A percentile compares a stretch with the other conserved stretches of the same genome.
phyloP scores from a whole-genome alignment of 2,888 invertebrate species.

The Diaphora mendica region DNA sequence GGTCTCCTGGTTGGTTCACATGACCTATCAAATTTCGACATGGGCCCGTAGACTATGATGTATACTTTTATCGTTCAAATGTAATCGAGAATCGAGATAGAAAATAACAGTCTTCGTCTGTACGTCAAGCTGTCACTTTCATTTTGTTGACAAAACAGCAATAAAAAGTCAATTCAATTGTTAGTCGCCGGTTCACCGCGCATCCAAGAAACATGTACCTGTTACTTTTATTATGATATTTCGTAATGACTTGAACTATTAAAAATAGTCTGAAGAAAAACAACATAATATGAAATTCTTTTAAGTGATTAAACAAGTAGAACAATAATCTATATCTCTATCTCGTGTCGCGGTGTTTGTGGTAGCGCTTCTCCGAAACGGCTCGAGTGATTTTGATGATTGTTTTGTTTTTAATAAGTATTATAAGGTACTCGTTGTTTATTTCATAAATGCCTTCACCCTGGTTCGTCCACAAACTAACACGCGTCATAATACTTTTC shows the following conservation, averaged over 20 bases:
- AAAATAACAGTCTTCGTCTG: not conserved
- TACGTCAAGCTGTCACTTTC: constrained; percentile 9
- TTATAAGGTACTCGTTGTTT: too few species aligned
- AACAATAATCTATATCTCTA: not conserved
- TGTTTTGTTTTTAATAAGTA: too few species aligned
- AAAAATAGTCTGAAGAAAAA: not conserved
- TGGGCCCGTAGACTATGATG: too few species aligned
- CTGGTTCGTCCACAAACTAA: too few species aligned
- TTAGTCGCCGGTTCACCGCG: constrained; percentile 3
- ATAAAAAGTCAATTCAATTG: constrained; percentile 5
- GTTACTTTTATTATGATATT: constrained; percentile 1
- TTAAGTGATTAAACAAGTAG: not conserved
- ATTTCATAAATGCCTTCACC: too few species aligned
- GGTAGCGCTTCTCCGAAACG: not conserved
- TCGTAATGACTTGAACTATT: not conserved
- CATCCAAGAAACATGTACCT: not conserved
- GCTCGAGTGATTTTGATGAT: too few species aligned
- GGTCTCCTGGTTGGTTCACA: too few species aligned
- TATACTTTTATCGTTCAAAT: not conserved
- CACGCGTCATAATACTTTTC: too few species aligned
- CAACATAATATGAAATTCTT: not conserved
- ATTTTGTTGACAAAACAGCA: constrained; percentile 7
- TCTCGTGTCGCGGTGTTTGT: not conserved
- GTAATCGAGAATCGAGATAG: not conserved
- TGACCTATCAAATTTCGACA: too few species aligned